Conservation (phyloP, 2,888 invertebrate species). For the Harpalus rufipes region DNA sequence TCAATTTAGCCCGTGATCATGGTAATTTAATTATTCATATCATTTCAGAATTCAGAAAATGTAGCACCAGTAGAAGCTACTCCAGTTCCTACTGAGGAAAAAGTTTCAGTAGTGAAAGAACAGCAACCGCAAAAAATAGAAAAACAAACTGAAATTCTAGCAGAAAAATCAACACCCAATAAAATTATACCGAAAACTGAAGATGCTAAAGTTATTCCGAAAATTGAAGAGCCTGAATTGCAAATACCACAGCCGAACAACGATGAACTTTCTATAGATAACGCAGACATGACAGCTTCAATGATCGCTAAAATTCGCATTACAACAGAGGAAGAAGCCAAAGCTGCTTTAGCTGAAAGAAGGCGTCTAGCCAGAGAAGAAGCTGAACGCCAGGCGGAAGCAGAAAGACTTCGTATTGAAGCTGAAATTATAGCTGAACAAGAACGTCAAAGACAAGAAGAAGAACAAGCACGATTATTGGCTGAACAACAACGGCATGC, state of each 20-base stretch:
- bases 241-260: conserved; percentile 39
- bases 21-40: too few species aligned
- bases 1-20: too few species aligned
- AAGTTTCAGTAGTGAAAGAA: conserved; percentile 32
- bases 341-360: conserved; percentile 94
- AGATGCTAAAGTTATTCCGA: conserved; percentile 21
- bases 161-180: conserved; percentile 31
- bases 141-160: conserved; percentile 30
- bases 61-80: neutral
- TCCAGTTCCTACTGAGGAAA: neutral
- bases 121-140: conserved; percentile 35
- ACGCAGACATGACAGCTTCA: conserved; percentile 79
- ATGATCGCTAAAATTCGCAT: conserved; percentile 85
- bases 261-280: conserved; percentile 68
- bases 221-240: conserved; percentile 36
- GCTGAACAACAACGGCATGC: conserved; percentile 88
- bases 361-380: conserved; percentile 93
- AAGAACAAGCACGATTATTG: conserved; percentile 89
- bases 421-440: conserved; percentile 86
- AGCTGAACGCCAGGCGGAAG: conserved; percentile 93
- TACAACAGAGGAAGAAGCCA: conserved; percentile 95
- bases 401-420: conserved; percentile 86
- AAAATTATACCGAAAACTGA: conserved; percentile 29
- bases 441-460: conserved; percentile 86
- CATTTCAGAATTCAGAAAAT: conserved; percentile 38